These are phyloP conservation scores for Cryptus armator DNA, from an alignment of 2,888 invertebrate species.

Conservation along the genomic window DNA sequence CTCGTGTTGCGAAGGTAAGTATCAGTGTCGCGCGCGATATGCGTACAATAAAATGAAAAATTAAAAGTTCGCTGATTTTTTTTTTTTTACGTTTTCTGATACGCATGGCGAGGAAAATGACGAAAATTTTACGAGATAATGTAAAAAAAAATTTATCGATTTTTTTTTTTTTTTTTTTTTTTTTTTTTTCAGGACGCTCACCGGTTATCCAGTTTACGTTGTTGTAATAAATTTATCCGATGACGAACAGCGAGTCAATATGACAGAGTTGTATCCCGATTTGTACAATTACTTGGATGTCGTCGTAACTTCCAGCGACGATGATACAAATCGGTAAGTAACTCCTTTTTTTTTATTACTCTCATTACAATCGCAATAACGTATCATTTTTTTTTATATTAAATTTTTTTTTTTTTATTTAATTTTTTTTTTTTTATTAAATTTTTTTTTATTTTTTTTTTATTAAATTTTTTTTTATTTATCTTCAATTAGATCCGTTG, in stretches of 20 bases:
- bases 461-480: neutral
- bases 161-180: no score
- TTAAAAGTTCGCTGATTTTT: neutral
- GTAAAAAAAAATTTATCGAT: no score
- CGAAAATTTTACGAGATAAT: no score
- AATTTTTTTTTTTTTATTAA: neutral
- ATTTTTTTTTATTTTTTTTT: neutral
- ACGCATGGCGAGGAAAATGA: no score
- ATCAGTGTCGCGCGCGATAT: neutral
- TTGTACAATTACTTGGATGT: slow-evolving; percentile 72
- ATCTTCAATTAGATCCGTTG: neutral
- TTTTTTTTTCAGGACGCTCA: slow-evolving; percentile 71
- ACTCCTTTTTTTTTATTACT: neutral
- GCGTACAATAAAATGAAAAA: neutral
- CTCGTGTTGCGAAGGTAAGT: slow-evolving; percentile 77
- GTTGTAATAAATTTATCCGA: slow-evolving; percentile 75
- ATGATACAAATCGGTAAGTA: slow-evolving; percentile 22
- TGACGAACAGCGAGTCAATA: slow-evolving; percentile 70
- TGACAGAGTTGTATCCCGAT: slow-evolving; percentile 73
- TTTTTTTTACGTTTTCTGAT: no score
- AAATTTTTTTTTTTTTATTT: neutral
- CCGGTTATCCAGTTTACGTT: slow-evolving; percentile 73
- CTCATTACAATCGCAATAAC: neutral
- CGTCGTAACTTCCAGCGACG: slow-evolving; percentile 45
- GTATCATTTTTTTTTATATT: slow-evolving; percentile 1